Conservation (phyloP, 2,113 vertebrate genomes). For the Anoura caudifer region DNA sequence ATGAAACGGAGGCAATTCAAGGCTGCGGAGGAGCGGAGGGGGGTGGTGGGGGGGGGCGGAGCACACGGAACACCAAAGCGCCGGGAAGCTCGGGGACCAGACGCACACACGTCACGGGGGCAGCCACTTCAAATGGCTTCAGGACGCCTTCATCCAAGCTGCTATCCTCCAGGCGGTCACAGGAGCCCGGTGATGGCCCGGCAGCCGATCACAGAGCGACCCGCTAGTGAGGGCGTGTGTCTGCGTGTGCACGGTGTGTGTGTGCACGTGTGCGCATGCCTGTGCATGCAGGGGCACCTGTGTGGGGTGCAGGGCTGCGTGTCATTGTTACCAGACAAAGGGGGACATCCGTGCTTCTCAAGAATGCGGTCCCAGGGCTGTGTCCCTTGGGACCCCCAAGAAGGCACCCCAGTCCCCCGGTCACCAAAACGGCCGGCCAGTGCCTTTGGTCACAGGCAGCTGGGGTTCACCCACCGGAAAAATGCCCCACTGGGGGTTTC, state of each 20-base stretch:
- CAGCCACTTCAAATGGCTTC: fast-evolving
- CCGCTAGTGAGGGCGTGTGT: fast-evolving
- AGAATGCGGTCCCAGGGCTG: neutral
- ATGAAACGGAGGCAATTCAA: conserved; percentile 42
- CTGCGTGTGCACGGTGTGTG: fast-evolving
- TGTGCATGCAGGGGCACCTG: neutral
- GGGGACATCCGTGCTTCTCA: fast-evolving
- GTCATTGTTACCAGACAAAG: fast-evolving
- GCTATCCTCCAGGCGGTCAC: fast-evolving
- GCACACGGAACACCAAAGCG: neutral
- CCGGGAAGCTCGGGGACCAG: neutral
- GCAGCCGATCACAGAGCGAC: fast-evolving
- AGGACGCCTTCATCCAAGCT: neutral
- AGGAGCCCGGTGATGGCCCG: fast-evolving
- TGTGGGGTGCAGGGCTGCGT: fast-evolving
- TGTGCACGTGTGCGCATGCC: fast-evolving
- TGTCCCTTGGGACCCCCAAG: fast-evolving
- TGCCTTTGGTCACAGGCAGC: fast-evolving
- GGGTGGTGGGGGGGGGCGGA: neutral
- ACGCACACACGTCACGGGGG: neutral
- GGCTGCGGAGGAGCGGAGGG: conserved; percentile 33
- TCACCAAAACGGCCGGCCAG: fast-evolving
- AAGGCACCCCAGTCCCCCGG: fast-evolving
- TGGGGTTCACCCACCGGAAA: fast-evolving
- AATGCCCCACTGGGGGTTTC: fast-evolving